These are phyloP conservation scores for Drosophila suboccidentalis DNA, from an alignment of 2,888 invertebrate species.

Conservation along the genomic window DNA sequence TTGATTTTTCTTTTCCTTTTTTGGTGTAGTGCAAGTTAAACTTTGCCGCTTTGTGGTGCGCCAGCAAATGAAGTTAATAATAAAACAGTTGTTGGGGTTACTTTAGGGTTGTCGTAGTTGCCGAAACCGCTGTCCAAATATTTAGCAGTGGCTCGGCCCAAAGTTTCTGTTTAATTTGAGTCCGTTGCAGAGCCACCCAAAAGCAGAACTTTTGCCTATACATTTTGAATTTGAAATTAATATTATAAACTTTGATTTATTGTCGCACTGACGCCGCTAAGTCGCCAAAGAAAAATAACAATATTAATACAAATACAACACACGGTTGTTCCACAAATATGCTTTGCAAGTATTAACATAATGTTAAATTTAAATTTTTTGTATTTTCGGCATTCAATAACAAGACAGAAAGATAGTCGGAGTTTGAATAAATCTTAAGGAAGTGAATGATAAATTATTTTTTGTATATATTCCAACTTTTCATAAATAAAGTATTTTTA, in stretches of 20 bases:
- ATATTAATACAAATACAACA: neutral
- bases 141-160: slow-evolving; percentile 42
- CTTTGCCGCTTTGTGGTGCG: slow-evolving; percentile 75
- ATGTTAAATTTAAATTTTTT: slow-evolving; percentile 57
- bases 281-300: slow-evolving; percentile 1
- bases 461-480: too few species aligned
- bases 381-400: slow-evolving; percentile 55
- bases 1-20: slow-evolving; percentile 22
- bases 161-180: slow-evolving; percentile 71
- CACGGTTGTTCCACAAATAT: slow-evolving; percentile 27
- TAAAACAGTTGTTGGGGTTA: slow-evolving; percentile 81
- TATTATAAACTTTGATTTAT: slow-evolving; percentile 81
- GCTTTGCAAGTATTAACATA: slow-evolving; percentile 69
- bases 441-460: too few species aligned
- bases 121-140: slow-evolving; percentile 55
- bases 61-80: slow-evolving; percentile 79
- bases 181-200: slow-evolving; percentile 19
- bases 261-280: slow-evolving; percentile 55
- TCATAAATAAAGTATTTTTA: too few species aligned
- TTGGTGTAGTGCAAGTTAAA: slow-evolving; percentile 66
- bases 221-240: slow-evolving; percentile 74
- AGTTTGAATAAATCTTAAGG: too few species aligned
- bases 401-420: slow-evolving; percentile 1
- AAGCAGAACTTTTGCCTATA: slow-evolving; percentile 25
- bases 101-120: slow-evolving; percentile 61